Evolutionary conservation across 1,140 invertebrate genomes (phyloP).

Genomic region (Homalodisca vitripennis): DNA sequence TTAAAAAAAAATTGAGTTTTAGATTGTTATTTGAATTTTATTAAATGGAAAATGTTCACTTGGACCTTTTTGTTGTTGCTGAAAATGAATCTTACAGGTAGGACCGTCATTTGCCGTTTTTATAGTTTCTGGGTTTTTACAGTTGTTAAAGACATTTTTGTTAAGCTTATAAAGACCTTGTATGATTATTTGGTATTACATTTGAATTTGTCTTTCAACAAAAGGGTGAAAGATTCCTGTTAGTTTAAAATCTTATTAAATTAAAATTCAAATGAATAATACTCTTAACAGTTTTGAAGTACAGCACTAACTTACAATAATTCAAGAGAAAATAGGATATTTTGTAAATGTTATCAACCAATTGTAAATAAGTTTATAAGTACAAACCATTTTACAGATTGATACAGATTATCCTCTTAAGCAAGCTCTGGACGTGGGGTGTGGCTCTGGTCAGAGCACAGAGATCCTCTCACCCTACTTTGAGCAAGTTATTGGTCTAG

Average conservation of each 20-base stretch:
- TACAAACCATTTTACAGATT: conserved; percentile 12
- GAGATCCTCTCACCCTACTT: conserved; percentile 48
- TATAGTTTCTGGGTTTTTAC: too few relatives aligned
- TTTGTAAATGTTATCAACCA: background rate
- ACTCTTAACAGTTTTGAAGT: background rate
- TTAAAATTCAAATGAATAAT: background rate
- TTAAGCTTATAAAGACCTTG: too few relatives aligned
- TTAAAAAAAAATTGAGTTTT: background rate
- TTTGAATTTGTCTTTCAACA: too few relatives aligned
- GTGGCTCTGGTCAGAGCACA: conserved; percentile 55
- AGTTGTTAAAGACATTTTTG: too few relatives aligned
- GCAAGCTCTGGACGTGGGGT: conserved; percentile 50
- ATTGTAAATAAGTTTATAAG: too few relatives aligned
- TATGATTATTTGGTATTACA: too few relatives aligned
- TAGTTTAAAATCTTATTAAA: background rate
- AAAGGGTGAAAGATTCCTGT: background rate
- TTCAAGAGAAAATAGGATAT: background rate
- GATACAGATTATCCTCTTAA: conserved; percentile 38
- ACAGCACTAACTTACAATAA: background rate
- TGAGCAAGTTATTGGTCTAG: conserved; percentile 48
- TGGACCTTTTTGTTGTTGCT: background rate
- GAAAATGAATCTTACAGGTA: too few relatives aligned
- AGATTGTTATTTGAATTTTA: background rate
- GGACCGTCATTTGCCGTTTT: too few relatives aligned
- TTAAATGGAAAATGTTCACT: background rate